These are phyloP conservation scores for Silvanus unidentatus DNA, from an alignment of 2,888 invertebrate species.

Conservation along the genomic window DNA sequence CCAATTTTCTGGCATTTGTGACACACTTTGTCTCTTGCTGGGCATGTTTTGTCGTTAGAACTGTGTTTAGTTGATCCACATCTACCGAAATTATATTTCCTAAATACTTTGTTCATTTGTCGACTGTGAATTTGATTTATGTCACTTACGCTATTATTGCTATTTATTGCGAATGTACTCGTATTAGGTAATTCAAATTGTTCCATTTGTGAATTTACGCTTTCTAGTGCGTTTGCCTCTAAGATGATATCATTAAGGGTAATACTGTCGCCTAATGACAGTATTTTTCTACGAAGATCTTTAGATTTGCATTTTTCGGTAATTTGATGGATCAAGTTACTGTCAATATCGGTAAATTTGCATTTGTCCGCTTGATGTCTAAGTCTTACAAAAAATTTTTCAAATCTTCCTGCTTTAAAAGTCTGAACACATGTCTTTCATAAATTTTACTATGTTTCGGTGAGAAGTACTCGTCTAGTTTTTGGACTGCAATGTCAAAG, in stretches of 20 bases:
- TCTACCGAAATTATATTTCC: not conserved
- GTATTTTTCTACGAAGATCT: slow-evolving; percentile 21
- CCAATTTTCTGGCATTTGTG: slow-evolving; percentile 19
- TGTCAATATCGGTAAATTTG: slow-evolving; percentile 15
- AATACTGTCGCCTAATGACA: slow-evolving; percentile 15
- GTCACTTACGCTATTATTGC: slow-evolving; percentile 4
- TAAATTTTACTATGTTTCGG: slow-evolving; percentile 25
- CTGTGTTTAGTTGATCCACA: slow-evolving; percentile 12
- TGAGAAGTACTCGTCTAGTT: slow-evolving; percentile 24
- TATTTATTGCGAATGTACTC: slow-evolving; percentile 3
- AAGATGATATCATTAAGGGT: slow-evolving; percentile 16
- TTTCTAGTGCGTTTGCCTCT: slow-evolving; percentile 20
- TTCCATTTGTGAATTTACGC: slow-evolving; percentile 12
- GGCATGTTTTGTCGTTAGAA: slow-evolving; percentile 15
- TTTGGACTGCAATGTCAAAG: slow-evolving; percentile 14
- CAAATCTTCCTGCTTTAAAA: slow-evolving; percentile 30
- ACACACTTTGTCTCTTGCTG: slow-evolving; percentile 22
- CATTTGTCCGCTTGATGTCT: slow-evolving; percentile 19
- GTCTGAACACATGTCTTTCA: slow-evolving; percentile 32
- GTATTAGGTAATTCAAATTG: not conserved
- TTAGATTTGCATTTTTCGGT: slow-evolving; percentile 22
- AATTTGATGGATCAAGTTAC: slow-evolving; percentile 28
- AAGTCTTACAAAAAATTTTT: slow-evolving; percentile 29
- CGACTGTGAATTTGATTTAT: not conserved
- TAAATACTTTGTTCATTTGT: slow-evolving; percentile 5